Base-by-base conservation (phyloP, 2,797 vertebrate species). In the Gadopsis bispinosus region DNA sequence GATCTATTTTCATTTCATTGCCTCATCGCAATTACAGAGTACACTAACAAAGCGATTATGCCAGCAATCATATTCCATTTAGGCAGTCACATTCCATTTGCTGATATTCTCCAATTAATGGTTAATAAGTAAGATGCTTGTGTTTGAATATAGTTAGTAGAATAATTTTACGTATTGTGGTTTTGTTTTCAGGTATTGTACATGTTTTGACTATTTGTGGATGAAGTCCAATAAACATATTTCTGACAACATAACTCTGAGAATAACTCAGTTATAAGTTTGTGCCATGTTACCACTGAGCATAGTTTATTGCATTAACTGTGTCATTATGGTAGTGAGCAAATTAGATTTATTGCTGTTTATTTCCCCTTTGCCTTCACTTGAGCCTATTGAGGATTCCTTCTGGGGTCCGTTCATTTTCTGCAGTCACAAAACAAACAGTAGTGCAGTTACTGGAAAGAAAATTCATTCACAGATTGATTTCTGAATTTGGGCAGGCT, bases 1-100 rank as follows among this genome's bases (percentile, higher is more conserved):
- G 86, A 91, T 84, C 87, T 78, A 75, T 88, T 92, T 89, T 87
- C 56, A 51, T 90, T 90, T 89, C 80, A 90, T 82, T 81, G 80
- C 81, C 77, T 91, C 81, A 75, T 90, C 80, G 86, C 81, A 88
- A 87, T 91, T 89, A 89, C 82, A 87, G 77, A 88, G 73, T 78
- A 75, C 85, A 75, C 83, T 81, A 89, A 87, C 88, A 85, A 83
- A 89, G 78, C 84, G 76, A 86, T 91, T 87, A 89, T 81, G 73
- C 70, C 64, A 54, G 85, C 85, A 86, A 87, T 92, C 79, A 87
- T 76, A 74, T 87, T 88, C 83, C 73, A 87, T 90, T 90, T 73
- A 87, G 75, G 77, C 76, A 86, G 88, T 87, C 83, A 72, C 59
- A 41, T 83, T 84, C 80, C 74, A 76, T 91, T 88, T 84, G 53